These are phyloP conservation scores for Mesorhabditis belari DNA, from an alignment of 2,888 invertebrate species.

Conservation along the genomic window DNA sequence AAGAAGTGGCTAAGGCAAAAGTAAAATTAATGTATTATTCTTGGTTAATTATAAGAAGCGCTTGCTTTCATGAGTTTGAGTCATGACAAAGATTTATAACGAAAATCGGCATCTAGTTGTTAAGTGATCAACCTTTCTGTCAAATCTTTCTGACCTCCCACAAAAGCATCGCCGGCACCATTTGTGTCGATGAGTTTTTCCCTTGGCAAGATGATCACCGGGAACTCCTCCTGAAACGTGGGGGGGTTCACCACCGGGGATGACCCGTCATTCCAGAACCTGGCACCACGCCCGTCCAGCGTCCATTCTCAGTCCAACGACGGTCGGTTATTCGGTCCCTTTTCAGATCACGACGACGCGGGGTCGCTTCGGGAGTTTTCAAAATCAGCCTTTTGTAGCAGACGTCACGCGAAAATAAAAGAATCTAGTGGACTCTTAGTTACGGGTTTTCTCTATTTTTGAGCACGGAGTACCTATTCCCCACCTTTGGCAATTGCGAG, in stretches of 20 bases:
- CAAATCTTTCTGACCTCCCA: slow-evolving; percentile 65
- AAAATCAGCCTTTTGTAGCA: slow-evolving; percentile 61
- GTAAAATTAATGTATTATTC: too few species aligned
- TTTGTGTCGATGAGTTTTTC: slow-evolving; percentile 87
- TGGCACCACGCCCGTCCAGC: too few species aligned
- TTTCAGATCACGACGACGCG: slow-evolving; percentile 86
- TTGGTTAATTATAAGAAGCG: too few species aligned
- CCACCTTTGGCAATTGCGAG: slow-evolving; percentile 59
- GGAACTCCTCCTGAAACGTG: slow-evolving; percentile 26
- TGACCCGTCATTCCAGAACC: not conserved
- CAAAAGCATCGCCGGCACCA: slow-evolving; percentile 97
- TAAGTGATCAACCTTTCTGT: not conserved
- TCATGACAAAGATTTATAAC: not conserved
- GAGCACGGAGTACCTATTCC: too few species aligned
- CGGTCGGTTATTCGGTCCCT: slow-evolving; percentile 75
- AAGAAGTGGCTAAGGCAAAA: too few species aligned
- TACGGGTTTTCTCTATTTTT: too few species aligned
- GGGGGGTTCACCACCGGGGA: not conserved
- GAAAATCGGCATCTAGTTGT: not conserved
- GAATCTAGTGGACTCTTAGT: too few species aligned
- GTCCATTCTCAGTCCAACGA: slow-evolving; percentile 59
- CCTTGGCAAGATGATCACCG: slow-evolving; percentile 29
- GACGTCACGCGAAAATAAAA: slow-evolving; percentile 8
- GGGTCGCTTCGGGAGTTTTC: slow-evolving; percentile 65
- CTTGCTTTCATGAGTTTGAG: not conserved